Conservation (phyloP, 2,888 invertebrate species). For the Lissonota sp. region DNA sequence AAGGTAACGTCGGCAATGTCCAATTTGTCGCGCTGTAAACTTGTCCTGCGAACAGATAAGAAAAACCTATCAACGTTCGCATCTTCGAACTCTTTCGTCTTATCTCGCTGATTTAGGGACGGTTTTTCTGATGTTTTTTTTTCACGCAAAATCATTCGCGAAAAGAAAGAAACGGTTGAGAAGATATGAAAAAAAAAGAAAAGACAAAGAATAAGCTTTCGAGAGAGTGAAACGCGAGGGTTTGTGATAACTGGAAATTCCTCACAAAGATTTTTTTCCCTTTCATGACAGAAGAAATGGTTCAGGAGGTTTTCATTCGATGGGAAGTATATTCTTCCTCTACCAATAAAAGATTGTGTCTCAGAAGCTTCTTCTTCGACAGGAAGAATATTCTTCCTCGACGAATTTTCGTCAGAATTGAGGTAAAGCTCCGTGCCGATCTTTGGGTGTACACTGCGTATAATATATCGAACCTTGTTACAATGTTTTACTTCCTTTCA, state of each 20-base stretch:
- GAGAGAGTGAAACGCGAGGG: neutral
- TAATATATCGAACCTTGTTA: too few relatives aligned
- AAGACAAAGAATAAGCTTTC: neutral
- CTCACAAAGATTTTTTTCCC: too few relatives aligned
- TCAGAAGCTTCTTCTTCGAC: neutral
- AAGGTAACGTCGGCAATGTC: constrained; percentile 76
- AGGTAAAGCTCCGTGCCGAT: too few relatives aligned
- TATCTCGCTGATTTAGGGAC: neutral
- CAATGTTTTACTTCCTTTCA: too few relatives aligned
- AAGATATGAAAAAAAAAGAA: neutral
- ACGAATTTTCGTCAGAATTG: too few relatives aligned
- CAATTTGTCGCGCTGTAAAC: constrained; percentile 78
- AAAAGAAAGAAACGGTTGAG: neutral
- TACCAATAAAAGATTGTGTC: too few relatives aligned
- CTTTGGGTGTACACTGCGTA: too few relatives aligned
- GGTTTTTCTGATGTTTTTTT: neutral
- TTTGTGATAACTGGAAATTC: too few relatives aligned
- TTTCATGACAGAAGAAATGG: too few relatives aligned
- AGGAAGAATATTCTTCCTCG: neutral
- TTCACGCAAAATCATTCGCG: constrained; percentile 32
- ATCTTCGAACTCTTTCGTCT: neutral
- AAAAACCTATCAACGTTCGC: constrained; percentile 36
- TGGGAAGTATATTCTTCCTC: too few relatives aligned
- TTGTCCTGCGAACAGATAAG: constrained; percentile 68
- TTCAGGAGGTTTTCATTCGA: too few relatives aligned